Base-by-base conservation (phyloP, 2,797 vertebrate genomes). In the Diplodus sargus region DNA sequence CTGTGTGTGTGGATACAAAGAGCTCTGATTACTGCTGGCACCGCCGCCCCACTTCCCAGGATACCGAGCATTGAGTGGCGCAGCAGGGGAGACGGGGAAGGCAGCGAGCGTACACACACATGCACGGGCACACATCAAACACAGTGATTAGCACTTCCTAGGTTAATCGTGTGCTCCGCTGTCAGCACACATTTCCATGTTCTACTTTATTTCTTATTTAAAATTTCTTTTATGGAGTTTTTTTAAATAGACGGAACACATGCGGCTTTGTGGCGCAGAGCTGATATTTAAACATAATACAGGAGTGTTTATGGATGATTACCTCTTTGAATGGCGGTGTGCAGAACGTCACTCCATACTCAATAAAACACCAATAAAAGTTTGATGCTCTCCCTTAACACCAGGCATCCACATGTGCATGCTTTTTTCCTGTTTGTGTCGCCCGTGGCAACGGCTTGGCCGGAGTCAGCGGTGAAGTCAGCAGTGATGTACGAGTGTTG, bases 21-120 rank as follows among this genome's bases (percentile, higher is more conserved):
- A 87, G 83, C 81, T 79, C 82, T 93, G 91, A 93, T 94, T 91
- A 86, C 86, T 71, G 73, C 86, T 91, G 90, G 84, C 86, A 76
- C 83, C 56, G 79, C 69, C 22, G 72, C 84, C 68, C 72, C 81
- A 74, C 83, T 90, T 87, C 83, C 82, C 88, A 81, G 83, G 79
- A 89, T 83, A 81, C 81, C 62, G 51, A 68, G 84, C 84, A 79
- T 74, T 76, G 78, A 84, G 81, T 89, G 82, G 75, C 89, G 78
- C 78, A 88, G 85, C 72, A 1, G 80, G 85, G 81, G 63, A 61
- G 49, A 47, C 81, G 71, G 74, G 72, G 76, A 84, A 78, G 48
- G 64, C 78, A 74, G 60, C n/a, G 68, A 58, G 57, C 74, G 59
- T 5, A 64, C 59, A 68, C 76, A 74, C 66, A 62, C 25, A 15